phyloP scores from a whole-genome alignment of 2,113 vertebrate species.

The Podocnemis expansa region DNA sequence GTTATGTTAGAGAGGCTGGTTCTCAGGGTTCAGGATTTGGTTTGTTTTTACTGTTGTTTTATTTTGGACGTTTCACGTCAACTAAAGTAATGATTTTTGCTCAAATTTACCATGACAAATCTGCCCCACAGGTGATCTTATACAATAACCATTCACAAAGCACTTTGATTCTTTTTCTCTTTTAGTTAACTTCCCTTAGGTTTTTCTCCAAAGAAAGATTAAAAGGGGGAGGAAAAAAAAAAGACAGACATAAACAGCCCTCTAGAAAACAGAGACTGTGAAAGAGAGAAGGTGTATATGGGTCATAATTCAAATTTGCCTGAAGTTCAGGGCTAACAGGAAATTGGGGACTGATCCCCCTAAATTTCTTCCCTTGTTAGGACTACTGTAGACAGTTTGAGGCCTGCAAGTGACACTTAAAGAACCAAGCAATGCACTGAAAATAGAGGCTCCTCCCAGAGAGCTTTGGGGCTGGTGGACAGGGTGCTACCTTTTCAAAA shows the following conservation, averaged over 20 bases:
- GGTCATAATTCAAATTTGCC: neutral
- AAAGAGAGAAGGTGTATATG: no score
- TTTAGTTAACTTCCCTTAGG: neutral
- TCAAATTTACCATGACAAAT: conserved; percentile 52
- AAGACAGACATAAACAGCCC: neutral
- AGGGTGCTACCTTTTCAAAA: no score
- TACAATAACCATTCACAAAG: fast-evolving
- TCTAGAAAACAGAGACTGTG: no score
- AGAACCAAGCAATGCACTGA: neutral
- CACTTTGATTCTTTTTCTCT: conserved; percentile 22
- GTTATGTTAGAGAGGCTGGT: conserved; percentile 17
- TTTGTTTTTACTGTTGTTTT: conserved; percentile 55
- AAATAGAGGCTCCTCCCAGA: neutral
- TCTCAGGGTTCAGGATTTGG: conserved; percentile 46
- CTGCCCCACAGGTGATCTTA: conserved; percentile 47
- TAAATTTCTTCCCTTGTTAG: neutral
- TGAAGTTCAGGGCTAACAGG: neutral
- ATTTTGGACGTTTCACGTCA: conserved; percentile 45
- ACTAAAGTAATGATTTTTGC: conserved; percentile 59
- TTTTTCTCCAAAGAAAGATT: neutral
- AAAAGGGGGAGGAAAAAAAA: conserved; percentile 4
- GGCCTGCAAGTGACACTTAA: fast-evolving
- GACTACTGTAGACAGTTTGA: neutral
- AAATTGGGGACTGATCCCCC: neutral
- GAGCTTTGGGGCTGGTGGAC: neutral